phyloP scores from a whole-genome alignment of 1,140 invertebrate genomes.

The Ruditapes philippinarum region DNA sequence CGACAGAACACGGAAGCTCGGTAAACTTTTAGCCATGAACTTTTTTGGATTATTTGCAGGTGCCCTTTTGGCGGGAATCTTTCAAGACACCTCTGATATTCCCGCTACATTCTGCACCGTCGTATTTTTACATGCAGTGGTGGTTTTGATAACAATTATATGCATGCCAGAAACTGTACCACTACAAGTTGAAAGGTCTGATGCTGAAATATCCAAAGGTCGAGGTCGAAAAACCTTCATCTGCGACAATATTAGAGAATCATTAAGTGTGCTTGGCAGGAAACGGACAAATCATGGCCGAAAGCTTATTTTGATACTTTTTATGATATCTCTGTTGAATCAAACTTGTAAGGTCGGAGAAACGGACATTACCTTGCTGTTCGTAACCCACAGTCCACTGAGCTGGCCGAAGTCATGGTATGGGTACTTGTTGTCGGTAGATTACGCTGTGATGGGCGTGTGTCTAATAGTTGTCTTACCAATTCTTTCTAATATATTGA shows the following conservation, averaged over 20 bases:
- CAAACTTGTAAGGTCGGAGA: constrained; percentile 85
- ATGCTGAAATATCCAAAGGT: constrained; percentile 42
- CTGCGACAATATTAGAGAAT: constrained; percentile 77
- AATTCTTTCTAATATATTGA: constrained; percentile 76
- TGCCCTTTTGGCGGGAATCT: constrained; percentile 81
- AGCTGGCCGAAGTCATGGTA: constrained; percentile 84
- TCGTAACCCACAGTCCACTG: constrained; percentile 80
- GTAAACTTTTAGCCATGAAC: constrained; percentile 85
- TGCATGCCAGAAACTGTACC: constrained; percentile 78
- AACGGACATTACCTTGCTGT: constrained; percentile 84
- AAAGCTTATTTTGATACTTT: constrained; percentile 74
- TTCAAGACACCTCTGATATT: constrained; percentile 78
- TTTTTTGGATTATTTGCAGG: constrained; percentile 85
- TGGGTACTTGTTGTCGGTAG: constrained; percentile 85
- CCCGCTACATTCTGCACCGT: constrained; percentile 78
- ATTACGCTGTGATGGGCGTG: constrained; percentile 84
- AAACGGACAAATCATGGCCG: constrained; percentile 72
- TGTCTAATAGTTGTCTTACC: constrained; percentile 83
- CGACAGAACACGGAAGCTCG: constrained; percentile 81
- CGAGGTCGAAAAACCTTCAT: constrained; percentile 60
- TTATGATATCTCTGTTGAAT: constrained; percentile 74
- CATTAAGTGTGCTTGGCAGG: constrained; percentile 75
- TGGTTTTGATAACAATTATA: constrained; percentile 75
- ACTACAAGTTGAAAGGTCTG: constrained; percentile 60
- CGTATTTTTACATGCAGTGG: constrained; percentile 73